Percentiles rank a stretch among this genome's conserved stretches.
Conservation (phyloP, 2,888 invertebrate species). For the Leucania comma region DNA sequence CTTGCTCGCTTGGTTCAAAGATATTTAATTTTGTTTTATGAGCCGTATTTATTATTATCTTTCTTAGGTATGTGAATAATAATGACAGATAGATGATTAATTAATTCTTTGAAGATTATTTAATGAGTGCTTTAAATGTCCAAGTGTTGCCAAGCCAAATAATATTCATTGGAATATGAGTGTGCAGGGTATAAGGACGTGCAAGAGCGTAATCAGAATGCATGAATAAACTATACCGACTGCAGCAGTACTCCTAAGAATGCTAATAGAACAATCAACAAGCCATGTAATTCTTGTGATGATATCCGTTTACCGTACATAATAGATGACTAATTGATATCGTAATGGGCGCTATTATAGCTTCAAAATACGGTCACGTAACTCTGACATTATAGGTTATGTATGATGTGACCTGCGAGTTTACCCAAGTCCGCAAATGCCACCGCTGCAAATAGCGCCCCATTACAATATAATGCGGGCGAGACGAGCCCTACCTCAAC, state of each 20-base stretch:
- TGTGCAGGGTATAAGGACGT: background rate
- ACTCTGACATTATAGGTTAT: constrained; percentile 66
- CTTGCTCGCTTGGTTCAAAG: constrained; percentile 20
- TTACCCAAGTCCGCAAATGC: constrained; percentile 72
- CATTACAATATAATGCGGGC: constrained; percentile 74
- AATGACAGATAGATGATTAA: constrained; percentile 21
- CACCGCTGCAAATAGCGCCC: constrained; percentile 73
- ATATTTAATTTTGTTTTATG: constrained; percentile 27
- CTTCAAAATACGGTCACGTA: constrained; percentile 63
- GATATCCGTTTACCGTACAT: constrained; percentile 12
- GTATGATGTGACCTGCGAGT: constrained; percentile 71
- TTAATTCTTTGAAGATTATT: constrained; percentile 39
- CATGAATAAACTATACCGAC: constrained; percentile 25
- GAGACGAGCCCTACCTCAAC: constrained; percentile 84
- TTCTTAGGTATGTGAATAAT: constrained; percentile 24
- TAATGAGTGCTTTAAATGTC: constrained; percentile 42
- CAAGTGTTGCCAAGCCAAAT: constrained; percentile 33
- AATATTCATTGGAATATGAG: constrained; percentile 28
- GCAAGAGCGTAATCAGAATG: constrained; percentile 8
- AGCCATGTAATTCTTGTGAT: constrained; percentile 14
- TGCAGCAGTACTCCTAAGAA: background rate
- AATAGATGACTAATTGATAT: constrained; percentile 39
- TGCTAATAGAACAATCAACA: constrained; percentile 22
- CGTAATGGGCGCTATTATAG: constrained; percentile 24
- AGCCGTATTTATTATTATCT: constrained; percentile 24